These are phyloP conservation scores for Microplitis deprimator DNA, from an alignment of 2,888 invertebrate genomes.

Conservation along the genomic window DNA sequence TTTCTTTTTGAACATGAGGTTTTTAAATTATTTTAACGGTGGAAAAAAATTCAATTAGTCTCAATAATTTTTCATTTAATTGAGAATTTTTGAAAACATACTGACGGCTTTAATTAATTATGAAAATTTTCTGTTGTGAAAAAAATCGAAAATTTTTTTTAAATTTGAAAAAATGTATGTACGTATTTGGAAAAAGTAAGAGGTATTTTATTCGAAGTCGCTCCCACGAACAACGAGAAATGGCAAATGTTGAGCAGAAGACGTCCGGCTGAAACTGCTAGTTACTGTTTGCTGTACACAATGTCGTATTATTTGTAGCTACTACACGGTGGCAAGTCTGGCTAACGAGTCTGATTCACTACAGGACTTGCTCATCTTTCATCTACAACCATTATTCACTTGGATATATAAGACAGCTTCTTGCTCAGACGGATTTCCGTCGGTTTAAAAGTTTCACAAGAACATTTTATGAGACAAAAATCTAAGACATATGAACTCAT, in stretches of 20 bases:
- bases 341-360: constrained; percentile 13
- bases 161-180: no score
- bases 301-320: not conserved
- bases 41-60: no score
- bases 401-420: constrained; percentile 18
- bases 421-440: constrained; percentile 10
- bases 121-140: no score
- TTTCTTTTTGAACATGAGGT: no score
- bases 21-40: no score
- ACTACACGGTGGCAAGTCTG: constrained; percentile 1
- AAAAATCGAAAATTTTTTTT: no score
- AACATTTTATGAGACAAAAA: not conserved
- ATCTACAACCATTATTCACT: constrained; percentile 1
- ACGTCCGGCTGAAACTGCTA: not conserved
- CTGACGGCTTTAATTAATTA: no score
- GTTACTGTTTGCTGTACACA: not conserved
- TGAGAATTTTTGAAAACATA: no score
- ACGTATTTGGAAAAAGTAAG: not conserved
- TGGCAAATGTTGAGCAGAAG: constrained; percentile 5
- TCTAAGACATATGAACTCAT: not conserved
- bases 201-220: not conserved
- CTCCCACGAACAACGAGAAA: not conserved
- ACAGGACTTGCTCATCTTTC: not conserved
- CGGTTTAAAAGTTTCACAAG: not conserved
- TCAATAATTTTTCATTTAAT: no score